Base-by-base conservation (phyloP, 2,113 vertebrate genomes). In the Eretmochelys imbricata region DNA sequence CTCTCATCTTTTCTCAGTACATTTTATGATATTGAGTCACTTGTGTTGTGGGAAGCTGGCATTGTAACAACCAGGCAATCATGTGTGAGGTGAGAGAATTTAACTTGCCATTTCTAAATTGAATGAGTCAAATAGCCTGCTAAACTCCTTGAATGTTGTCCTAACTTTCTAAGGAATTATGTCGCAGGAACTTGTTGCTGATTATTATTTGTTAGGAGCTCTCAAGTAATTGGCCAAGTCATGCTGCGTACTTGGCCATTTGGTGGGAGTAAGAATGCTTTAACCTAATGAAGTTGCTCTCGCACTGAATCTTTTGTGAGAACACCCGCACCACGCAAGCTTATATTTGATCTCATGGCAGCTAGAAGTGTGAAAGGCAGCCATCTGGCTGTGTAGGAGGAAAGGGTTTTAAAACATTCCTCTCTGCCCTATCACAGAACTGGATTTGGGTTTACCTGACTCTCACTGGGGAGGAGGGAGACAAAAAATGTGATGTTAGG, bases 381-480 rank as follows among this genome's bases (percentile, higher is more conserved):
- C 93, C 95, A 96, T 96, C 95, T 97, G 95, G 93, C 59, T 89
- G 89, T 80, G 69, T 85, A 93, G 89, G 89, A 96, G 93, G 92
- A 87, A 95, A 87, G 88, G 88, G 80, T 46, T 93, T 86, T 93
- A 87, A 96, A 95, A 89, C 94, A 93, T 97, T 95, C 93, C 93
- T 96, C 88, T 92, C 78, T 54, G 8, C 10, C 10, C 75, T 76
- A 2, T 76, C 11, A 25, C 75, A 46, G 42, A 48, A 12, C 24
- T 46, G 25, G 75, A 25, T 48, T 76, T 46, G 38, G n/a, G 75
- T 12, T 25, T 76, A 72, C 19, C n/a, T 38, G 65, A 38, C 17
- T 38, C 42, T 48, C 42, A 76, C 22, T 27, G 38, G 42, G 24
- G 38, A 14, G 25, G 24, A 76, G 20, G 38, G 38, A 75, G n/a